Evolutionary conservation across 1,140 invertebrate genomes (phyloP).

Genomic region (Drosophila nebulosa): DNA sequence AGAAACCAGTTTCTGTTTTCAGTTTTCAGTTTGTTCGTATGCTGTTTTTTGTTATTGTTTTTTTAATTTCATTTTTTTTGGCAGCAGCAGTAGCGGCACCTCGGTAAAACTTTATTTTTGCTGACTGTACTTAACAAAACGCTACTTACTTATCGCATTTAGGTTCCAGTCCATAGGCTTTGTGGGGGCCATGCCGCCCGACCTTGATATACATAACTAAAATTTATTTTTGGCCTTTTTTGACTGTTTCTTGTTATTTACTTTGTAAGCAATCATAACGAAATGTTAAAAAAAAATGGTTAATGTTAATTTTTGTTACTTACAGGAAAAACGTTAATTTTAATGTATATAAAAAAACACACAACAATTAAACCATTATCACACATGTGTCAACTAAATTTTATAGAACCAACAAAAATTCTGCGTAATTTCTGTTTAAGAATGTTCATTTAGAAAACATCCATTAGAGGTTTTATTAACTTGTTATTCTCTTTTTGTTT

Average conservation of each 20-base stretch:
- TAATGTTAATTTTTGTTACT: neutral
- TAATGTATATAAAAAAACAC: neutral
- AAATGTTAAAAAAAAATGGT: conserved; percentile 32
- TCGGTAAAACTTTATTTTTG: conserved; percentile 47
- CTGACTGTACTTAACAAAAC: conserved; percentile 27
- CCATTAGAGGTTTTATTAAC: too few species aligned
- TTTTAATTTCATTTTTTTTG: conserved; percentile 28
- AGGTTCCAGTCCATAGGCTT: conserved; percentile 64
- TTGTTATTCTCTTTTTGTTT: too few species aligned
- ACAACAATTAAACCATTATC: neutral
- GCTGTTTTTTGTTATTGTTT: conserved; percentile 37
- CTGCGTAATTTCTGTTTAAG: too few species aligned
- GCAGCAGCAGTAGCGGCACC: conserved; percentile 50
- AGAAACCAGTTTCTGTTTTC: conserved; percentile 74
- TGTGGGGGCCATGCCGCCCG: conserved; percentile 45
- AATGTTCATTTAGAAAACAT: too few species aligned
- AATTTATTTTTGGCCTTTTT: conserved; percentile 26
- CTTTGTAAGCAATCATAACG: conserved; percentile 58
- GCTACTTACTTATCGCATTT: conserved; percentile 42
- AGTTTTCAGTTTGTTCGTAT: conserved; percentile 25
- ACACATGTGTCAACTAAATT: too few species aligned
- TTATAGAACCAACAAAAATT: too few species aligned
- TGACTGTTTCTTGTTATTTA: conserved; percentile 3
- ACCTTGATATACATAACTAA: conserved; percentile 73
- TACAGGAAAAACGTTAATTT: neutral